Evolutionary conservation across 2,797 vertebrate species (phyloP).

Genomic region (Acrossocheilus wenchowensis): DNA sequence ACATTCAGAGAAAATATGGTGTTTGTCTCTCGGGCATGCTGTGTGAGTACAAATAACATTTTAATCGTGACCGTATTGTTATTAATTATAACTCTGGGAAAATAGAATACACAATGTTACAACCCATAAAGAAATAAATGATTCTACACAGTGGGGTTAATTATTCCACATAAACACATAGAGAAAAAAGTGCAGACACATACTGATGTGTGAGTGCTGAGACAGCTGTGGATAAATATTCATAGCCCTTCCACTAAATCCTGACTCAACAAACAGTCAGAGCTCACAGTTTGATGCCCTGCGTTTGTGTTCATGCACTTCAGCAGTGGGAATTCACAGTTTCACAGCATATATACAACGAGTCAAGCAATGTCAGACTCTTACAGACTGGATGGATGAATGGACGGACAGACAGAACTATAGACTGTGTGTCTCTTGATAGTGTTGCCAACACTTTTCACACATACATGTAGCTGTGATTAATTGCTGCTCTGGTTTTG

Average conservation of each 20-base stretch:
- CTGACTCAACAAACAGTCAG: constrained; percentile 20
- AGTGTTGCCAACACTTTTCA: not conserved
- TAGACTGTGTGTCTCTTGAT: not conserved
- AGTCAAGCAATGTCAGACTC: not conserved
- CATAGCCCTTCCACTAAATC: not conserved
- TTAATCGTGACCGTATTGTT: not conserved
- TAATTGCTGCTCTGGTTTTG: not conserved
- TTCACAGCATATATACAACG: not conserved
- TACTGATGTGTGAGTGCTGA: not conserved
- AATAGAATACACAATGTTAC: not conserved
- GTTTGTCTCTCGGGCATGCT: not conserved
- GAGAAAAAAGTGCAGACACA: not conserved
- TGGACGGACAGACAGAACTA: too few relatives aligned
- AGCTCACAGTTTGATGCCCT: not conserved
- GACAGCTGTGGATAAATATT: constrained; percentile 30
- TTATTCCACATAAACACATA: not conserved
- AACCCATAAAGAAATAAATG: not conserved
- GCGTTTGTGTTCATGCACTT: not conserved
- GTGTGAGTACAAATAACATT: not conserved
- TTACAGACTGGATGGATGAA: not conserved
- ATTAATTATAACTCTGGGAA: not conserved
- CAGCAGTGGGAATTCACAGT: not conserved
- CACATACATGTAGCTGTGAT: not conserved
- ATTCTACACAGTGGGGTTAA: not conserved
- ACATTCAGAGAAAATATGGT: not conserved